Conservation (phyloP, 37 sponge, comb jelly and placozoan species). For the Haliclona indistincta region DNA sequence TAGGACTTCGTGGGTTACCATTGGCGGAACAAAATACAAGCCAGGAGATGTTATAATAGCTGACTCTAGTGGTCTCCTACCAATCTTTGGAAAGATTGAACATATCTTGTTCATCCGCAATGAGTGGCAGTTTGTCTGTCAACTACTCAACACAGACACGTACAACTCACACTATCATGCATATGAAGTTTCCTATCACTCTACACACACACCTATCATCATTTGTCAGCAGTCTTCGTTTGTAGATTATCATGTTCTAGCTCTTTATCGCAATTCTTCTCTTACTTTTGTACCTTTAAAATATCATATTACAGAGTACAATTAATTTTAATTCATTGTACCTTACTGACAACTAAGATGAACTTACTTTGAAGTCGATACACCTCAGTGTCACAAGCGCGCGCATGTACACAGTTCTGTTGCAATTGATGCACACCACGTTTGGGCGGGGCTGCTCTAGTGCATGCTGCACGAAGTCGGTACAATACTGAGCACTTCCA, state of each 20-base stretch:
- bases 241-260: neutral
- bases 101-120: neutral
- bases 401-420: no score
- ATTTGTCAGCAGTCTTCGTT: neutral
- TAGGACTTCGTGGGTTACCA: neutral
- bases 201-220: neutral
- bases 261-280: neutral
- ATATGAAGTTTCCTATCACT: neutral
- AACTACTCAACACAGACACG: neutral
- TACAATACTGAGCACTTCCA: no score
- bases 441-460: no score
- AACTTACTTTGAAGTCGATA: no score
- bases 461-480: no score
- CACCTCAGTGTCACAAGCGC: no score
- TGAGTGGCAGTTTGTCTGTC: neutral
- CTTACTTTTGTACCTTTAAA: neutral
- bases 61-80: neutral
- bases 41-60: neutral
- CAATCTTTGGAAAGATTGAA: neutral
- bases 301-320: conserved; percentile 9
- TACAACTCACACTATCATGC: neutral
- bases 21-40: conserved; percentile 4
- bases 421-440: no score
- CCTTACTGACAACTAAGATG: neutral
- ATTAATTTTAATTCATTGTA: neutral